Evolutionary conservation across 2,888 invertebrate genomes (phyloP).

Genomic region (Labia minor): DNA sequence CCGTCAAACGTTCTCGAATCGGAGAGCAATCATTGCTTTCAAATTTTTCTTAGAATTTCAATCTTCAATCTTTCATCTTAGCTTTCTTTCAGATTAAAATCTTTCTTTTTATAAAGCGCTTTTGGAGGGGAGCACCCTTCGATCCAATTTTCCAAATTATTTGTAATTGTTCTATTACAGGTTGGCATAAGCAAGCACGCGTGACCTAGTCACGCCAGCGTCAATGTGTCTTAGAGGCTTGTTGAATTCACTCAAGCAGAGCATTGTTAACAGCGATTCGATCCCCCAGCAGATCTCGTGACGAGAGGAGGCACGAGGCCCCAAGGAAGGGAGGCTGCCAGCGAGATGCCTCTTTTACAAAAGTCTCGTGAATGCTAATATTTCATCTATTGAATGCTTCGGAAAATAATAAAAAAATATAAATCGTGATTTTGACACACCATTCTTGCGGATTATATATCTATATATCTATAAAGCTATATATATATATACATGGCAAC

Average conservation of each 20-base stretch:
- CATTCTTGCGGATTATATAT: background rate
- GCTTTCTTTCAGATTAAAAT: background rate
- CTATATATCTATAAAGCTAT: too few species aligned
- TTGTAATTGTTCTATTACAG: background rate
- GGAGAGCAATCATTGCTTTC: background rate
- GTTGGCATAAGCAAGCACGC: background rate
- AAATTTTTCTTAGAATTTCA: background rate
- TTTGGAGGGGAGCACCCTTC: background rate
- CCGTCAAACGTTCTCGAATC: too few species aligned
- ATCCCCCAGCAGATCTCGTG: background rate
- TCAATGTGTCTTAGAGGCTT: background rate
- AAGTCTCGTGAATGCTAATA: background rate
- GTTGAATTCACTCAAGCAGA: background rate
- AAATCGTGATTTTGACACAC: constrained; percentile 13
- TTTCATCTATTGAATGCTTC: background rate
- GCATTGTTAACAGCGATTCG: background rate
- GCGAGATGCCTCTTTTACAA: too few species aligned
- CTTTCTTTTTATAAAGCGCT: background rate
- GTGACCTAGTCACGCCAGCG: background rate
- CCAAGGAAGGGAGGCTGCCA: too few species aligned
- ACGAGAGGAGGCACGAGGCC: background rate
- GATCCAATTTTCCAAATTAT: too few species aligned
- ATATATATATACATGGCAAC: too few species aligned
- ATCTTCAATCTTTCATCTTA: background rate
- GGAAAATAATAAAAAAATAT: background rate